A percentile compares a stretch with the other conserved stretches of the same genome.
phyloP scores from a whole-genome alignment of 2,888 invertebrate genomes.

The Biston stratarius region DNA sequence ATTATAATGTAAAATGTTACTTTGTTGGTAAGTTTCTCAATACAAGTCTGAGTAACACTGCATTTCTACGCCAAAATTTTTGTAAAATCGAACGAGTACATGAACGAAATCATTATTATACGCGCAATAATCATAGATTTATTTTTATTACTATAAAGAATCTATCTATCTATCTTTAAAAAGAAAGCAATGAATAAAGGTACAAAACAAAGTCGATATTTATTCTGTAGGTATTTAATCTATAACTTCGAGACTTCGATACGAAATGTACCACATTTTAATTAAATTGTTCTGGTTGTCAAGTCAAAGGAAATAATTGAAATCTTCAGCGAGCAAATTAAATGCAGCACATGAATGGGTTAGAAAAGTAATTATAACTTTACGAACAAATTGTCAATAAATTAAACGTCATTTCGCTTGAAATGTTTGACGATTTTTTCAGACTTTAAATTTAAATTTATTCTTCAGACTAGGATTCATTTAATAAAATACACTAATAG shows the following conservation, averaged over 20 bases:
- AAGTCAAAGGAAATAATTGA: constrained; percentile 13
- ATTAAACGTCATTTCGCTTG: background rate
- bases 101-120: too few relatives aligned
- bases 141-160: too few relatives aligned
- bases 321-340: constrained; percentile 8
- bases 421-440: background rate
- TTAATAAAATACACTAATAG: too few relatives aligned
- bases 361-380: constrained; percentile 23
- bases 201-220: background rate
- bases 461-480: background rate
- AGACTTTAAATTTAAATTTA: background rate
- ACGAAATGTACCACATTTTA: background rate
- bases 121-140: too few relatives aligned
- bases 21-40: too few relatives aligned
- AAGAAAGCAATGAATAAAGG: too few relatives aligned
- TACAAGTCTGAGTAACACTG: too few relatives aligned
- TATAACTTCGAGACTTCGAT: background rate
- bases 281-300: constrained; percentile 11
- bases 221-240: background rate
- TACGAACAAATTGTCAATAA: constrained; percentile 8
- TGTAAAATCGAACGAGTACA: too few relatives aligned
- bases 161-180: too few relatives aligned
- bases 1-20: too few relatives aligned
- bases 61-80: too few relatives aligned
- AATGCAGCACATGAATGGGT: constrained; percentile 4